phyloP scores from a whole-genome alignment of 2,797 vertebrate genomes.

The Xyrichtys novacula region DNA sequence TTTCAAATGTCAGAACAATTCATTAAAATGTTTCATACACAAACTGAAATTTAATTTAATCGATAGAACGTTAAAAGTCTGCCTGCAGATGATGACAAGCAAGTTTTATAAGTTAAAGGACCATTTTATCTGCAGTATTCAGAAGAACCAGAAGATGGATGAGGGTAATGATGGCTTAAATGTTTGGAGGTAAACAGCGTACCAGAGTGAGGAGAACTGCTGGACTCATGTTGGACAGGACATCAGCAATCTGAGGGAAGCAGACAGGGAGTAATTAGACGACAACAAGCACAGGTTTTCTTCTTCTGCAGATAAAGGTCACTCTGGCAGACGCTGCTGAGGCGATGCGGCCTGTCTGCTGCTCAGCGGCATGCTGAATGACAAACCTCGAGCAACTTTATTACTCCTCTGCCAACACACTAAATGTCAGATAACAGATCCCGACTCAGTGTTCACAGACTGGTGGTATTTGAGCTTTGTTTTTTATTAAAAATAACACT shows the following conservation, averaged over 20 bases:
- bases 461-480: slow-evolving; percentile 22
- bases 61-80: background rate
- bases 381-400: slow-evolving; percentile 52
- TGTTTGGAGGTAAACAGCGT: slow-evolving; percentile 46
- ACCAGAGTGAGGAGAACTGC: slow-evolving; percentile 93
- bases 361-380: slow-evolving; percentile 28
- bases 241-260: slow-evolving; percentile 83
- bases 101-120: background rate
- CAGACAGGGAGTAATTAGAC: slow-evolving; percentile 37
- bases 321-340: slow-evolving; percentile 14
- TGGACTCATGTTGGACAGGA: slow-evolving; percentile 85
- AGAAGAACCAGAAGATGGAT: background rate
- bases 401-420: slow-evolving; percentile 45
- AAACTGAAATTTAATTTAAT: background rate
- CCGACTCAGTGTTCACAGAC: slow-evolving; percentile 14
- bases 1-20: slow-evolving; percentile 6
- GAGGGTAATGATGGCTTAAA: background rate
- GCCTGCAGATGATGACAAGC: background rate
- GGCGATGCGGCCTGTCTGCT: slow-evolving; percentile 25
- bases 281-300: slow-evolving; percentile 20
- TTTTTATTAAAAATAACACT: slow-evolving; percentile 9
- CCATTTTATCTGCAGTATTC: background rate
- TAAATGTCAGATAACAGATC: slow-evolving; percentile 63
- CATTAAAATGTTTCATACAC: background rate
- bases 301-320: slow-evolving; percentile 54